Percentiles rank a stretch among this genome's conserved stretches.
These are phyloP conservation scores for Gari tellinella DNA, from an alignment of 2,888 invertebrate genomes.

Conservation along the genomic window DNA sequence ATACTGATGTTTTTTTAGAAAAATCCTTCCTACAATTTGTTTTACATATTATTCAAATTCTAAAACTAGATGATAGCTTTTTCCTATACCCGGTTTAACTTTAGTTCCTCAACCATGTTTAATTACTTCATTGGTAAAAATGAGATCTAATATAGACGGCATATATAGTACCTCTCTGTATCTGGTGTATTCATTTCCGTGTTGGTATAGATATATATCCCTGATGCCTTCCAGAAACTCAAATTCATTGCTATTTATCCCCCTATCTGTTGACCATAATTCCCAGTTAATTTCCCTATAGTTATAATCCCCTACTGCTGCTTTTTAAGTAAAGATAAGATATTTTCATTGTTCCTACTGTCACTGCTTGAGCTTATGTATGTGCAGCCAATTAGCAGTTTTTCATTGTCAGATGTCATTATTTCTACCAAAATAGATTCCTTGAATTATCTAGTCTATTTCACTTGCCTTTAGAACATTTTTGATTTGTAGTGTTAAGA, in stretches of 20 bases:
- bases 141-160: no score
- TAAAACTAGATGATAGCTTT: no score
- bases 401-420: neutral
- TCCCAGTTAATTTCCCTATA: neutral
- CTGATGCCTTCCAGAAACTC: neutral
- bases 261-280: neutral
- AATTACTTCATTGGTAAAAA: no score
- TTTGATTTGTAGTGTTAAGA: neutral
- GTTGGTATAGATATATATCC: neutral
- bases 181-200: no score
- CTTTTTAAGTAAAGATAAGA: neutral
- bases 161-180: no score
- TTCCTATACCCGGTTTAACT: no score
- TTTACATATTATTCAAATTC: no score
- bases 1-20: no score
- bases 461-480: neutral
- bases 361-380: conserved; percentile 2
- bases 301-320: neutral
- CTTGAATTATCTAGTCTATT: neutral
- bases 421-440: neutral
- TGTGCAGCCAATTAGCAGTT: neutral
- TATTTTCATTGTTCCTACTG: neutral
- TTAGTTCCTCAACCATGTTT: no score
- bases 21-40: no score
- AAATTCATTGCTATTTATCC: neutral